Base-by-base conservation (phyloP, 2,888 invertebrate species). In the Liopterus haemorrhoidalis region DNA sequence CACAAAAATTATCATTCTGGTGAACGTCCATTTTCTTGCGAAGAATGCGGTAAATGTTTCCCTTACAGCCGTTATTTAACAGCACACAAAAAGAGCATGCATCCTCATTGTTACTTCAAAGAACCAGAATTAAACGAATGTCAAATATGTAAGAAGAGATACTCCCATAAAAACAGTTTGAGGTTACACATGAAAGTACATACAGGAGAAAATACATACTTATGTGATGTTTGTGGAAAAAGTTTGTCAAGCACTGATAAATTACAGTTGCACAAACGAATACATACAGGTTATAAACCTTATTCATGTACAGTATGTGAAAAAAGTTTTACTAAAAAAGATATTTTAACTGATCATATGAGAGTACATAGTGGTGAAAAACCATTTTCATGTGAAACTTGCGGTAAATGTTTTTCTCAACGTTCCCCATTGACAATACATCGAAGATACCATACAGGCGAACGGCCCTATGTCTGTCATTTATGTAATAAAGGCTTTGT, bases 401-500 rank as follows among this genome's bases (percentile, higher is more conserved):
- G 67, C 43, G 64, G 62, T 4, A 63, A 62, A 40, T 53, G 57
- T n/a, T 66, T 65, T 51, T 59, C 56, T 11, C 58, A 60, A 33
- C 58, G 57, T 1, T 59, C 60, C 4, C 59, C 62, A 9, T 54
- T 63, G 14, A 59, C 59, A 25, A 62, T 62, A 3, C 64, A 64
- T 28, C 36, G 56, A 22, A 45, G 64, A 8, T 59, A 54, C 6
- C 64, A 64, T 40, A 62, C 64, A 1, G 64, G 64, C 8, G 64
- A 63, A 43, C 51, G 57, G 18, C 65, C 64, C 0, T 65, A 62
- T 32, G 66, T 74, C 1, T 79, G 79, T 49, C 67, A 70, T 5
- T 65, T 70, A 8, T 79, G 79, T 37, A 72, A 68, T 1, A 70
- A 71, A 37, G 72, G 75, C 0, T 79, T 78, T 45, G 73, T 75